Evolutionary conservation across 2,888 invertebrate species (phyloP).

Genomic region (Mylabris sibirica): DNA sequence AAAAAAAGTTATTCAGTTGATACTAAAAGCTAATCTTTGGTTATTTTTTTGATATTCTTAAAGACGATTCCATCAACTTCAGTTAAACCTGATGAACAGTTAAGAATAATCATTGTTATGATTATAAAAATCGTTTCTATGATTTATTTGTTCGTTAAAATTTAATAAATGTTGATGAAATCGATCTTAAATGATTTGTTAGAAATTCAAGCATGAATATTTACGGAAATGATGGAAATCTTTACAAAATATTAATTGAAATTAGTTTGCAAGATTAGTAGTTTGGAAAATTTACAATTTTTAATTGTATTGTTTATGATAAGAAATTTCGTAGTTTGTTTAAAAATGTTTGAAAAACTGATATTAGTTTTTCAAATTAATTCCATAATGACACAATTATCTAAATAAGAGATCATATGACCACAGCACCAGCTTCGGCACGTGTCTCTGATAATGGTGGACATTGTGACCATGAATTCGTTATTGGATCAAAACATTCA

Average conservation of each 20-base stretch:
- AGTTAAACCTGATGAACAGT: no score
- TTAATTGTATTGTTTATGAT: background rate
- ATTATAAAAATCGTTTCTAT: no score
- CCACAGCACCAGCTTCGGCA: slow-evolving; percentile 87
- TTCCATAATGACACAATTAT: background rate
- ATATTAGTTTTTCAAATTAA: background rate
- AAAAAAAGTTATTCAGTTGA: background rate
- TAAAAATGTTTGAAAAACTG: no score
- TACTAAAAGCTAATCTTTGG: slow-evolving; percentile 8
- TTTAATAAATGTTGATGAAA: no score
- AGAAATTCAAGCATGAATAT: background rate
- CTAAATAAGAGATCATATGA: slow-evolving; percentile 66
- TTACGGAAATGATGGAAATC: background rate
- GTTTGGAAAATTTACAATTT: background rate
- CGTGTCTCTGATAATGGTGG: slow-evolving; percentile 83
- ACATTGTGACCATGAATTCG: slow-evolving; percentile 79
- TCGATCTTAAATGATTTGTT: no score
- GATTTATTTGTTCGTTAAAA: no score
- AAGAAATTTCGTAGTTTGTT: background rate
- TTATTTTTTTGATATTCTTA: background rate
- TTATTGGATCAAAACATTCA: slow-evolving; percentile 83
- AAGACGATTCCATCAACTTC: no score
- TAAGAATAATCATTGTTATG: no score
- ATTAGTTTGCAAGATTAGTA: background rate
- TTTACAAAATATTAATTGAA: background rate